These are phyloP conservation scores for Phyllotis vaccarum DNA, from an alignment of 2,797 vertebrate genomes.

Conservation along the genomic window DNA sequence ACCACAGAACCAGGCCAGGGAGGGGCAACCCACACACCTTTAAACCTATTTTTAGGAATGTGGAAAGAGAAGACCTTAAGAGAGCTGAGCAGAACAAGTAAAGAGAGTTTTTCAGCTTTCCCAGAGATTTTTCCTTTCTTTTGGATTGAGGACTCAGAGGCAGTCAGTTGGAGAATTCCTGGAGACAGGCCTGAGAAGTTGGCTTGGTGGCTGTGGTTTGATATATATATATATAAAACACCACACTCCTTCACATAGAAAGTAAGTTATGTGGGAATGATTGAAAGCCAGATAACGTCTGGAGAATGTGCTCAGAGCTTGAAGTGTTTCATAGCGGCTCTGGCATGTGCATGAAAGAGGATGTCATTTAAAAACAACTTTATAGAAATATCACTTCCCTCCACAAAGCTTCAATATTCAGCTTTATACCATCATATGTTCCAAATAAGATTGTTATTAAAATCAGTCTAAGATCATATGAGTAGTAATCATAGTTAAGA, in stretches of 20 bases:
- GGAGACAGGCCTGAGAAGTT: too few relatives aligned
- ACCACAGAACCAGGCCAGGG: too few relatives aligned
- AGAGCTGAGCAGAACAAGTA: too few relatives aligned
- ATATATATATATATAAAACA: too few relatives aligned
- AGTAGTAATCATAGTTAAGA: slow-evolving; percentile 44
- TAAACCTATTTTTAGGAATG: too few relatives aligned
- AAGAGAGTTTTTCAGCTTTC: too few relatives aligned
- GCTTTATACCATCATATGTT: slow-evolving; percentile 34
- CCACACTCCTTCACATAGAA: neutral
- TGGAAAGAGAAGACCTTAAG: too few relatives aligned
- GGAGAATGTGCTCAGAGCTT: neutral
- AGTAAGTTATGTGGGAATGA: slow-evolving; percentile 30
- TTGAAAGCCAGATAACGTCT: neutral
- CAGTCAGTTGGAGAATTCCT: too few relatives aligned
- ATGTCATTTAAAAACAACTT: slow-evolving; percentile 74
- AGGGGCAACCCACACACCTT: too few relatives aligned
- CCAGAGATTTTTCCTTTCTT: too few relatives aligned
- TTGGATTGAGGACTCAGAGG: too few relatives aligned
- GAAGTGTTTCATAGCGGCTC: slow-evolving; percentile 50
- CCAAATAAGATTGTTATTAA: slow-evolving; percentile 55
- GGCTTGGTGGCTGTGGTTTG: too few relatives aligned
- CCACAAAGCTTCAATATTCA: slow-evolving; percentile 40
- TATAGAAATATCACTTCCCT: slow-evolving; percentile 63
- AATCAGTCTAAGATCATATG: slow-evolving; percentile 47
- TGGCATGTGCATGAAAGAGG: slow-evolving; percentile 35